Evolutionary conservation across 2,113 vertebrate genomes (phyloP).

Genomic region (Phaethon lepturus): DNA sequence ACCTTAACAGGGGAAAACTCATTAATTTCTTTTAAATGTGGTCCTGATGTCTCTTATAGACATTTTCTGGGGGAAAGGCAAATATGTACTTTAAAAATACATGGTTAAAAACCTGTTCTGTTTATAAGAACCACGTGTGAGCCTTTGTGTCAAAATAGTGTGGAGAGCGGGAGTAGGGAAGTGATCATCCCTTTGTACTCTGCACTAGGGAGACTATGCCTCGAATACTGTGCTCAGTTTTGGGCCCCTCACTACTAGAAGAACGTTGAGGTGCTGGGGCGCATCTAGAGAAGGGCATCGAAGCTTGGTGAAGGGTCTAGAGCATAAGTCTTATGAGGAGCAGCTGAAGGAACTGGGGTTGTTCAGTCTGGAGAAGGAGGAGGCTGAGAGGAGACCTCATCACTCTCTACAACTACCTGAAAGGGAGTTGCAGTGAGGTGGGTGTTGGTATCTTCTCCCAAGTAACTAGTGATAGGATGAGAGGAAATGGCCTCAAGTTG

Average conservation of each 20-base stretch:
- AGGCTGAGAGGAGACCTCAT: neutral
- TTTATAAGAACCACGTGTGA: neutral
- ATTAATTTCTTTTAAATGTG: neutral
- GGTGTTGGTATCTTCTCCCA: neutral
- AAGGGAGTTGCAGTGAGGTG: neutral
- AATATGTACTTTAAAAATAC: neutral
- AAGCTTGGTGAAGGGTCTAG: neutral
- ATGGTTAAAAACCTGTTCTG: neutral
- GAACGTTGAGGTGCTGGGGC: rapidly evolving
- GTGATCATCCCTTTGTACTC: rapidly evolving
- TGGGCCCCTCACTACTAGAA: neutral
- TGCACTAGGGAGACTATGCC: neutral
- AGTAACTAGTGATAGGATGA: rapidly evolving
- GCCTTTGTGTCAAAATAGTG: neutral
- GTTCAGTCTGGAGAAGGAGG: neutral
- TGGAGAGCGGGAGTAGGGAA: neutral
- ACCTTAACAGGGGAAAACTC: neutral
- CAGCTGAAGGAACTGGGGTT: neutral
- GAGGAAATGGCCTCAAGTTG: neutral
- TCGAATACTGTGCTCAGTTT: neutral
- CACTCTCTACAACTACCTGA: neutral
- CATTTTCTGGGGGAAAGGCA: neutral
- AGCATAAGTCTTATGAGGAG: neutral
- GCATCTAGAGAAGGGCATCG: rapidly evolving
- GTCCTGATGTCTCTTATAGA: neutral